Conservation (phyloP, 2,797 vertebrate species). For the Myiotriccus ornatus region DNA sequence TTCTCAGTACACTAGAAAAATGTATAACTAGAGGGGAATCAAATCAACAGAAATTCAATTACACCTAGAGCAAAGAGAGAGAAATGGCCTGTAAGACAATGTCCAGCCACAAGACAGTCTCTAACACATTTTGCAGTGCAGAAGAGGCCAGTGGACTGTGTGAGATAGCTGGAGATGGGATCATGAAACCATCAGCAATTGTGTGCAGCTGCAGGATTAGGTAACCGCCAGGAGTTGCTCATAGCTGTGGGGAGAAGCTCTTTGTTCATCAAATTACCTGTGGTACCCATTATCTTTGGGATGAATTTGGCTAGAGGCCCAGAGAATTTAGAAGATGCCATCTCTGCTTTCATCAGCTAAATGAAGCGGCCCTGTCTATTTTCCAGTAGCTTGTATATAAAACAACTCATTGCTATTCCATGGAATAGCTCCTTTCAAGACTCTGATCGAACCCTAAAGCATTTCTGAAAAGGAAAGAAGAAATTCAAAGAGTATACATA, state of each 20-base stretch:
- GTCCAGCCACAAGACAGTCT: neutral
- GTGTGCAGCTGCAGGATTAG: constrained; percentile 57
- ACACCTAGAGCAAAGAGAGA: neutral
- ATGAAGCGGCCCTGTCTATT: neutral
- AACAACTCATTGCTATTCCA: neutral
- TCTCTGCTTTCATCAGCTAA: constrained; percentile 31
- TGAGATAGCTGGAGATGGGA: constrained; percentile 32
- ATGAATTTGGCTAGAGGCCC: constrained; percentile 21
- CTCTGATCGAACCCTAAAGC: neutral
- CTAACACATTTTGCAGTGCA: neutral
- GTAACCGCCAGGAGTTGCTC: constrained; percentile 34
- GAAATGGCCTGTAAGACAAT: neutral
- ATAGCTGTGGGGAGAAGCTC: constrained; percentile 42
- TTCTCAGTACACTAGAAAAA: neutral
- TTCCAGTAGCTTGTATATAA: neutral
- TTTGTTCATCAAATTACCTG: constrained; percentile 30
- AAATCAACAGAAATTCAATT: neutral
- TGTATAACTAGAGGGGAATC: neutral
- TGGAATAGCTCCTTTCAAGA: neutral
- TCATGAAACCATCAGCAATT: constrained; percentile 49
- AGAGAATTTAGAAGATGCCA: constrained; percentile 11
- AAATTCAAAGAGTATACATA: neutral
- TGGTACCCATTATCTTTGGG: constrained; percentile 21
- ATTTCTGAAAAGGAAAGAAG: neutral
- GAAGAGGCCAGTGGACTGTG: neutral